Percentiles rank a stretch among this genome's conserved stretches.
Conservation (phyloP, 2,113 vertebrate genomes). For the Pteropus alecto region DNA sequence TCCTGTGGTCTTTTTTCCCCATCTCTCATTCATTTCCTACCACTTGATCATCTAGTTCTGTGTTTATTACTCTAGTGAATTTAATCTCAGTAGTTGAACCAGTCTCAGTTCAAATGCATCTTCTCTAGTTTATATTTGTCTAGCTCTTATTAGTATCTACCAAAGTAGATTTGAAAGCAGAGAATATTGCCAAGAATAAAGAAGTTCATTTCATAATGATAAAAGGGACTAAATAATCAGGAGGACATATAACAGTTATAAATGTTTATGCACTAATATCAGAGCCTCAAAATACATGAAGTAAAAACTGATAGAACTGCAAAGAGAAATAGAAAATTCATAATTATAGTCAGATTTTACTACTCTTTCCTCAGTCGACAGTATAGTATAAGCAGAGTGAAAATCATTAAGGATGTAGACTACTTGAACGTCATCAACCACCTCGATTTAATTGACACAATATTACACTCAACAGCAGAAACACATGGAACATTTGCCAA, state of each 20-base stretch:
- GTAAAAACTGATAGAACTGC: neutral
- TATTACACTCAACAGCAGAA: neutral
- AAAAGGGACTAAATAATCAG: neutral
- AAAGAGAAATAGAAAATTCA: neutral
- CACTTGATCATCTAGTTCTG: neutral
- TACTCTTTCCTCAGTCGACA: neutral
- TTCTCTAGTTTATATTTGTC: conserved; percentile 17
- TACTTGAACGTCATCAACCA: neutral
- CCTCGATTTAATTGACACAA: neutral
- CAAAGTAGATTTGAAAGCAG: conserved; percentile 5
- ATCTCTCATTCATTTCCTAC: neutral
- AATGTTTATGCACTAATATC: neutral
- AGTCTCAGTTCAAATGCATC: neutral
- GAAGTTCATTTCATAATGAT: neutral
- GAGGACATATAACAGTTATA: neutral
- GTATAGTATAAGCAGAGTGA: neutral
- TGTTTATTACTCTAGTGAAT: conserved; percentile 17
- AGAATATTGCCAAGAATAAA: neutral
- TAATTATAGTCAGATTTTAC: neutral
- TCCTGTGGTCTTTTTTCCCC: neutral
- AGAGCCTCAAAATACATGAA: neutral
- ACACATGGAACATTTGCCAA: neutral
- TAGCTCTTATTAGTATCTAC: neutral
- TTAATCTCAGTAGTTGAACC: neutral
- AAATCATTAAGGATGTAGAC: neutral